Conservation (phyloP, 2,797 vertebrate genomes). For the Simalia tracyae region DNA sequence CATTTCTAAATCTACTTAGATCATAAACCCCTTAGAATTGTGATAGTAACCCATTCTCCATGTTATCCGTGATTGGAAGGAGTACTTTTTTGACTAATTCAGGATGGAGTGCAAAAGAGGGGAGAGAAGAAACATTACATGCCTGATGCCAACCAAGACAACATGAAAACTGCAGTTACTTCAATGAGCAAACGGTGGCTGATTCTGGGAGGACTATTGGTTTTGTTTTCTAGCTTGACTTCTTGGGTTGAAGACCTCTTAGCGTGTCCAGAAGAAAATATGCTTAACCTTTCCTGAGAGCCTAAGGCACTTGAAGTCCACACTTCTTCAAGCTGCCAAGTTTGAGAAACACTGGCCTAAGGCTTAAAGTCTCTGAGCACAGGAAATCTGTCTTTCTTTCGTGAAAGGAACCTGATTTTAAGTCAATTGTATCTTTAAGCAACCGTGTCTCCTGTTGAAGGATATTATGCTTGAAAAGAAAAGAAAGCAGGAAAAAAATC, state of each 20-base stretch:
- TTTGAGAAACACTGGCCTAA: not conserved
- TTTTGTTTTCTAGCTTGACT: not conserved
- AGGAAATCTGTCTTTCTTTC: not conserved
- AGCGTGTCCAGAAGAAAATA: not conserved
- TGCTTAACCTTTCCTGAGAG: not conserved
- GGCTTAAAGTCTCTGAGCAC: not conserved
- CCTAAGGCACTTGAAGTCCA: not conserved
- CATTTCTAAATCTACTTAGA: not conserved
- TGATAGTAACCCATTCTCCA: not conserved
- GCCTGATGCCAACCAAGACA: not conserved
- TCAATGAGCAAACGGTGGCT: not conserved
- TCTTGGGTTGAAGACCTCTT: not conserved
- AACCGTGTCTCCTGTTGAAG: not conserved
- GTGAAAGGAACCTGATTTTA: not conserved
- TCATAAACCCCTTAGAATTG: not conserved
- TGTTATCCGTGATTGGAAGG: not conserved
- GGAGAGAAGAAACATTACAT: not conserved
- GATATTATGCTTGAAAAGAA: not conserved
- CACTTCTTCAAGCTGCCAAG: too few species aligned
- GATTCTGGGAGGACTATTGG: not conserved
- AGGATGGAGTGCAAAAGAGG: not conserved
- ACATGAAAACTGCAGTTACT: not conserved
- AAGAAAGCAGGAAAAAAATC: not conserved
- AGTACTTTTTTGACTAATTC: not conserved
- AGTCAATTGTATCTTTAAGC: not conserved